Conservation (phyloP, 2,113 vertebrate genomes). For the Hyla sarda region DNA sequence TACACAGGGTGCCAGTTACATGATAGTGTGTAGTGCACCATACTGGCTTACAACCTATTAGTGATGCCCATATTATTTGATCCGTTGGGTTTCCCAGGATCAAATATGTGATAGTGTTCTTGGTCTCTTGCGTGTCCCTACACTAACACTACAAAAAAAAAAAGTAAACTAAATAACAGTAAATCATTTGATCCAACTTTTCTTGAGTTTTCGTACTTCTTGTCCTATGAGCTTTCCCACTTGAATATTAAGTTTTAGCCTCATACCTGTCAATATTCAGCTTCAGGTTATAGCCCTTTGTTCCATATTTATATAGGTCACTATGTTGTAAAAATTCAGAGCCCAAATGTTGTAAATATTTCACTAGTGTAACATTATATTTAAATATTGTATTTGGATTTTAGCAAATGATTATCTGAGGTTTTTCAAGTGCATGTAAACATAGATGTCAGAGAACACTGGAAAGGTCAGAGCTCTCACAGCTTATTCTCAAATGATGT, state of each 20-base stretch:
- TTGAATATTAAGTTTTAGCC: not conserved
- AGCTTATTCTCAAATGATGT: not conserved
- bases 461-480: not conserved
- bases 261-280: not conserved
- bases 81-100: too few species aligned
- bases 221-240: not conserved
- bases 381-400: constrained; percentile 20
- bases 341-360: not conserved
- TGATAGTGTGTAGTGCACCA: too few species aligned
- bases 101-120: too few species aligned
- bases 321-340: not conserved
- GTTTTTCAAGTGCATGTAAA: not conserved
- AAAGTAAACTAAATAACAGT: too few species aligned
- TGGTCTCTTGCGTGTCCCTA: too few species aligned
- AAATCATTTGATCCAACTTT: too few species aligned
- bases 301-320: not conserved
- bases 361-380: not conserved
- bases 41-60: too few species aligned
- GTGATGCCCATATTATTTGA: too few species aligned
- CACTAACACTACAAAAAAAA: too few species aligned
- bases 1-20: too few species aligned
- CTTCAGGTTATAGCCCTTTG: not conserved
- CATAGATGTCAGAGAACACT: not conserved
- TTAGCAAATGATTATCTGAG: not conserved
- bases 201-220: not conserved